Evolutionary conservation across 2,888 invertebrate genomes (phyloP), one percentile per base, ranked within the genome.

Genomic region (Melieria crassipennis): DNA sequence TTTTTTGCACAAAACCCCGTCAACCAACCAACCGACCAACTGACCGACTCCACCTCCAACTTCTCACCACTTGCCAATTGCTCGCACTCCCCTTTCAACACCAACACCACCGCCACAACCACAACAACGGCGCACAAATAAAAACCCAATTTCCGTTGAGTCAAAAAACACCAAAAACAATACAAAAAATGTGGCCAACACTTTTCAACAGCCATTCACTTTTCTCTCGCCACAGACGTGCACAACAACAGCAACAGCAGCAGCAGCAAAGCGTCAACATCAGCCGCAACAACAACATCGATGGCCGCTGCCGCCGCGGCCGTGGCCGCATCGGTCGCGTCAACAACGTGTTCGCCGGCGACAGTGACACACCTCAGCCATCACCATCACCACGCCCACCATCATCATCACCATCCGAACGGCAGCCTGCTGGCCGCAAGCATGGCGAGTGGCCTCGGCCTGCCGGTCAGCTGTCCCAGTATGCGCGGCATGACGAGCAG

Each of bases 311-410:
- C 75, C 10, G 79, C 83, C n/a, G 70, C 83, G 60, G 79, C 84
- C 9, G 67, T 75, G 46, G 73, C 78, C 52, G 73, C 78, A 73
- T 69, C 76, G 56, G 73, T 76, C 75, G 46, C 84, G 79, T 75
- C 82, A 77, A 68, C 83, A 77, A 71, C 82, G 73, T 73, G 80
- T 70, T 65, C 76, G 64, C 50, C 77, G 11, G 67, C 78, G 66
- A 70, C 78, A 42, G 73, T 71, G 42, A 71, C 73, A 46, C 62
- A 52, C 58, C 81, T 57, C 52, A 81, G 68, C 74, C 84, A 75
- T 64, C 72, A 75, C 46, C 80, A 82, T 69, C 82, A 81, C 70
- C 77, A 79, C 5, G 80, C 81, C 7, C 83, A 82, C 63, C 82
- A 83, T 73, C 77, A 77, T 70, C 78, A 75, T 52, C 78, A 79